Conservation (phyloP, 2,113 vertebrate species). For the Pundamilia nyererei region DNA sequence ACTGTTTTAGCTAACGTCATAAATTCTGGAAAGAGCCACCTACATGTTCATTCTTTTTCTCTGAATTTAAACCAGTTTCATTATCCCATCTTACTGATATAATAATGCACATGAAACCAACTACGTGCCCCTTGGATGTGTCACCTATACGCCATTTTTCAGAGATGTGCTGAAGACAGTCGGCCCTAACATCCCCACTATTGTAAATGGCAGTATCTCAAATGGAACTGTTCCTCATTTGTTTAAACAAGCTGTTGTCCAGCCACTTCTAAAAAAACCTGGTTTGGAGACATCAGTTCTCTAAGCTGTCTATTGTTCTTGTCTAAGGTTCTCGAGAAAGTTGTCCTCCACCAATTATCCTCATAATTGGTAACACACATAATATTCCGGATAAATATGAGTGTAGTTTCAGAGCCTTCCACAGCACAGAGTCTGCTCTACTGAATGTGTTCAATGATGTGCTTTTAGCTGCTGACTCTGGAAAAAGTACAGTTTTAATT, state of each 20-base stretch:
- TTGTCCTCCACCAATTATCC: no score
- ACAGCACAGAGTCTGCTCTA: no score
- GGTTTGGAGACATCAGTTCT: no score
- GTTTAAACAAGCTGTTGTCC: background rate
- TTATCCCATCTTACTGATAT: background rate
- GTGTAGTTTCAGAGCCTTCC: no score
- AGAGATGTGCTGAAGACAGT: background rate
- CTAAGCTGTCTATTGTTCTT: no score
- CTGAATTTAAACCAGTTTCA: background rate
- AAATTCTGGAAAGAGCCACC: background rate
- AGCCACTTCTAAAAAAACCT: background rate
- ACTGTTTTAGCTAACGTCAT: background rate
- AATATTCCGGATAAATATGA: no score
- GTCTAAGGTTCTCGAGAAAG: no score
- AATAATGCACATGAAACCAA: background rate
- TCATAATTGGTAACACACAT: no score
- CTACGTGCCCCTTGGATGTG: background rate
- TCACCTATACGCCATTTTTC: background rate
- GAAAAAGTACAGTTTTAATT: no score
- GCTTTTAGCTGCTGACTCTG: no score
- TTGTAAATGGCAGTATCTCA: background rate
- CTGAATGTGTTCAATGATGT: no score
- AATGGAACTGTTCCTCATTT: background rate
- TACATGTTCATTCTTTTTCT: background rate
- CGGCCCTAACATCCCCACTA: background rate